Base-by-base conservation (phyloP, 2,113 vertebrate genomes). In the Ciconia boyciana region DNA sequence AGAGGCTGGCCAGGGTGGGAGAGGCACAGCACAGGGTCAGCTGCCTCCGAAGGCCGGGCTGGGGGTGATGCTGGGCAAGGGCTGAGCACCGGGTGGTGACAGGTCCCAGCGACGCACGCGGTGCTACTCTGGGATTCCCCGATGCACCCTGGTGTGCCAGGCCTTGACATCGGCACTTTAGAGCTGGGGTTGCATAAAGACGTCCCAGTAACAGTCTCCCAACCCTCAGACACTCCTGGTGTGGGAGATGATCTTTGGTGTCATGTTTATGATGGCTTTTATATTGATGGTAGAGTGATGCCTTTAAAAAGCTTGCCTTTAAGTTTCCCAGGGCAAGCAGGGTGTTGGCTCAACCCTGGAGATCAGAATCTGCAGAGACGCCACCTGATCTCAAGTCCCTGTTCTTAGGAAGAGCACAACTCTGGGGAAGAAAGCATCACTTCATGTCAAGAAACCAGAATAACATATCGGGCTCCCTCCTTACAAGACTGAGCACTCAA, bases 61-160 rank as follows among this genome's bases (percentile, higher is more conserved):
- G 31, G 32, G 31, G 25, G 18, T 5, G 51, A 26, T 9, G 55
- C 44, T 90, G 71, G 7, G 71, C 55, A 32, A 10, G 34, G 61
- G 34, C 36, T 82, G 21, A 51, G 70, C 36, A 52, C 48, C 13
- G 13, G 11, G 3, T 4, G 11, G 44, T 28, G 43, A 26, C 49
- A 16, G 44, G 41, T 17, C 20, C 46, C 36, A 46, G 66, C 1
- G 13, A 43, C 0, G 7, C 58, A 16, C 1, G 0, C 1, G 2
- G 36, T 41, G 64, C 51, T 71, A 36, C 51, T 24, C 52, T 12
- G 72, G 54, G 58, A 28, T 44, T 21, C 46, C 24, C 55, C 11
- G n/a, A 10, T 48, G 79, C 29, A 32, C 32, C 7, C 39, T 11
- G 36, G 5, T 39, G 32, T 70, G 57, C 6, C 39, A 21, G 44